Conservation (phyloP, 2,888 invertebrate genomes). For the Anagyrus pseudococci region DNA sequence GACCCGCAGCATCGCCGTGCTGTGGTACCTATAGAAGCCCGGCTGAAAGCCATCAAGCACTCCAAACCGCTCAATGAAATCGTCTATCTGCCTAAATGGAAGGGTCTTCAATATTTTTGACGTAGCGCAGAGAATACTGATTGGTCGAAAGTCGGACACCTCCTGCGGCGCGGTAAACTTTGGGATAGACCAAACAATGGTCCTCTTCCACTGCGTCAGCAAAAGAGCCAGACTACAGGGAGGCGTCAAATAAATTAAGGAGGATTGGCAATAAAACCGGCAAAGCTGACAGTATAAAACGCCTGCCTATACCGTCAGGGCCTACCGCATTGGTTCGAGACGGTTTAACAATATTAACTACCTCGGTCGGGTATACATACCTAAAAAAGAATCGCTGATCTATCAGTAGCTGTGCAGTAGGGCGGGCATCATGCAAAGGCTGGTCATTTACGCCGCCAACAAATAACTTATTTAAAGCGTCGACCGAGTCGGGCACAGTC, state of each 20-base stretch:
- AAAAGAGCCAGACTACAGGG: background rate
- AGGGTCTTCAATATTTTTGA: constrained; percentile 5
- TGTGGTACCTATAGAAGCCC: no score
- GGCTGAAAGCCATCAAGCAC: no score
- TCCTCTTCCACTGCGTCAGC: background rate
- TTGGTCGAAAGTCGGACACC: background rate
- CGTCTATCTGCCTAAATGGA: background rate
- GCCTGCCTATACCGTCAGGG: background rate
- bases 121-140: background rate
- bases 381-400: background rate
- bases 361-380: background rate
- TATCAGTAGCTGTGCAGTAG: background rate
- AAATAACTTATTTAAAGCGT: background rate
- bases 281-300: background rate
- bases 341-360: background rate
- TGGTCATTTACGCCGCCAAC: background rate
- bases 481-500: background rate
- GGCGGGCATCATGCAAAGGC: background rate
- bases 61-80: no score
- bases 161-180: background rate
- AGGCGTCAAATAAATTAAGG: background rate
- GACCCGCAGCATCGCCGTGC: no score
- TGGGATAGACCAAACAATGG: background rate
- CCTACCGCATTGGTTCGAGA: background rate
- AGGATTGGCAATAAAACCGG: background rate